Base-by-base conservation (phyloP, 64 coral and sea anemone genomes). In the Astreopora myriophthalma region DNA sequence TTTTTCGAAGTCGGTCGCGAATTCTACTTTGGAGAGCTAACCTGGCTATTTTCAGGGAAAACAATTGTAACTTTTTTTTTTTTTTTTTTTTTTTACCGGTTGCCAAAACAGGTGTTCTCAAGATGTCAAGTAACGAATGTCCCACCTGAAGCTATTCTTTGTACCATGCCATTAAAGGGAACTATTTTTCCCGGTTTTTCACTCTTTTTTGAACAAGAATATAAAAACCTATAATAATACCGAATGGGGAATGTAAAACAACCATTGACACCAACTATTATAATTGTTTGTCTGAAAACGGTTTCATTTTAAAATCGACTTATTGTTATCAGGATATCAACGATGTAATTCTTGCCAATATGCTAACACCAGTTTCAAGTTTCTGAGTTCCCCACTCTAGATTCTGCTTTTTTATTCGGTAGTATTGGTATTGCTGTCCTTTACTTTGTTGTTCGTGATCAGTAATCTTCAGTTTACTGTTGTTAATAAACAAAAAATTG, bases 21-120 rank as follows among this genome's bases (percentile, higher is more conserved):
- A n/a, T n/a, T n/a, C n/a, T n/a, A n/a, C n/a, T n/a, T n/a, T n/a
- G n/a, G n/a, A n/a, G n/a, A n/a, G n/a, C n/a, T n/a, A n/a, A n/a
- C n/a, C n/a, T n/a, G n/a, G n/a, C n/a, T n/a, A n/a, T n/a, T n/a
- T n/a, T n/a, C n/a, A n/a, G n/a, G n/a, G n/a, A n/a, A n/a, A n/a
- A n/a, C n/a, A n/a, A n/a, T n/a, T n/a, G n/a, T n/a, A n/a, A n/a
- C n/a, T n/a, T n/a, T n/a, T n/a, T n/a, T n/a, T n/a, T n/a, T n/a
- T n/a, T n/a, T n/a, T n/a, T n/a, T n/a, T n/a, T n/a, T n/a, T n/a
- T n/a, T 44, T 44, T 44, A 44, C 40, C 40, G 40, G 1, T 8
- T 1, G 40, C 40, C 40, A 11, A 66, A 70, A 13, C 76, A 80
- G 76, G 76, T 80, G 76, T 80, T 80, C 60, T 46, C 24, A 48